Evolutionary conservation across 2,888 invertebrate species (phyloP).

Genomic region (Trachelus stipa): DNA sequence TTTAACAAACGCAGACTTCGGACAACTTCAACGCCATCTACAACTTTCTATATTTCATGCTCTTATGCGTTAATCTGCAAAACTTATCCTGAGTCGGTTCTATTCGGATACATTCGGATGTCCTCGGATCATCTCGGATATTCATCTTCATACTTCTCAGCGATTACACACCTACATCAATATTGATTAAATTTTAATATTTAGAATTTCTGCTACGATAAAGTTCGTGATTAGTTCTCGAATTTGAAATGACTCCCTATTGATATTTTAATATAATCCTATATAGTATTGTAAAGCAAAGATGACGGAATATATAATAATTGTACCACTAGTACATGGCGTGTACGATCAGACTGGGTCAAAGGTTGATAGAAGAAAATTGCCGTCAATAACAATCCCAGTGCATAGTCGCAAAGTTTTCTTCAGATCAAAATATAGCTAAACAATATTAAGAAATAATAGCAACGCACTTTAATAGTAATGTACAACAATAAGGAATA

Average conservation of each 20-base stretch:
- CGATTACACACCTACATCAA: background rate
- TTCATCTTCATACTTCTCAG: background rate
- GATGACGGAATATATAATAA: no score
- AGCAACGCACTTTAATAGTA: background rate
- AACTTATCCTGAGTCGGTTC: background rate
- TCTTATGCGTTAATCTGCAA: background rate
- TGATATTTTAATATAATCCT: background rate
- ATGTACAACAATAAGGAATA: background rate
- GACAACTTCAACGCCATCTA: background rate
- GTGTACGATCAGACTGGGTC: background rate
- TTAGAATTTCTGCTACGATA: background rate
- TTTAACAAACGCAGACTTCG: background rate
- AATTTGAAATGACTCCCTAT: background rate
- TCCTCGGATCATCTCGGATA: background rate
- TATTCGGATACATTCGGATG: background rate
- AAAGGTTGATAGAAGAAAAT: background rate
- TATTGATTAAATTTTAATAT: background rate
- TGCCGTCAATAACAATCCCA: background rate
- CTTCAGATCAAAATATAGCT: background rate
- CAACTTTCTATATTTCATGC: background rate
- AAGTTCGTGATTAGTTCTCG: background rate
- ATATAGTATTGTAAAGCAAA: no score
- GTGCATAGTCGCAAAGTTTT: background rate
- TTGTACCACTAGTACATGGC: no score
- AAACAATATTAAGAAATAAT: background rate